Evolutionary conservation across 2,797 vertebrate species (phyloP).

Genomic region (Ibycter americanus): DNA sequence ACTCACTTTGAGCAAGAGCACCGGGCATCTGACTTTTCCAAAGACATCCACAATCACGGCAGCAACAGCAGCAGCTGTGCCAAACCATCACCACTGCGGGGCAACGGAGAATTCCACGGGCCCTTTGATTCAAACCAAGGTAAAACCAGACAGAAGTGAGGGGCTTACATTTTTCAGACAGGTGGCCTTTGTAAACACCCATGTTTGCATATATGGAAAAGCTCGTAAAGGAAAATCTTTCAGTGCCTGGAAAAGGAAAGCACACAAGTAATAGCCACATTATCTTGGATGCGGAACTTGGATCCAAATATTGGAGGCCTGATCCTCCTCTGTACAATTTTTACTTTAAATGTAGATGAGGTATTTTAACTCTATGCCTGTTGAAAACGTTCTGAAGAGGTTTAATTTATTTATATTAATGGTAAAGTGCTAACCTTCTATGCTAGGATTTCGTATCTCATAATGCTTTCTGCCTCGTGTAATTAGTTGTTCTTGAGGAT

Average conservation of each 20-base stretch:
- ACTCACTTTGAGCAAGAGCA: fast-evolving
- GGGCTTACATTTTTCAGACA: constrained; percentile 29
- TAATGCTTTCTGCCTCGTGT: background rate
- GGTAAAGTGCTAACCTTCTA: background rate
- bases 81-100: background rate
- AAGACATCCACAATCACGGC: background rate
- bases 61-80: constrained; percentile 16
- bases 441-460: background rate
- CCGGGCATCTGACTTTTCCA: background rate
- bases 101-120: background rate
- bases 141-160: constrained; percentile 21
- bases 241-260: background rate
- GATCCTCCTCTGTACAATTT: background rate
- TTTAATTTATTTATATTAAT: background rate
- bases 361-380: background rate
- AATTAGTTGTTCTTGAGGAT: background rate
- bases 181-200: constrained; percentile 42
- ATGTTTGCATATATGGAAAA: background rate
- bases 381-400: background rate
- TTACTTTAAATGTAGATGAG: background rate
- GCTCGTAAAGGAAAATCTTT: background rate
- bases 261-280: background rate
- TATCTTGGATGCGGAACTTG: background rate
- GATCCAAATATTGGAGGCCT: background rate
- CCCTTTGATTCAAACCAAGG: constrained; percentile 47